A percentile compares a stretch with the other conserved stretches of the same genome.
Evolutionary conservation across 2,888 invertebrate species (phyloP).

Genomic region (Tuta absoluta): DNA sequence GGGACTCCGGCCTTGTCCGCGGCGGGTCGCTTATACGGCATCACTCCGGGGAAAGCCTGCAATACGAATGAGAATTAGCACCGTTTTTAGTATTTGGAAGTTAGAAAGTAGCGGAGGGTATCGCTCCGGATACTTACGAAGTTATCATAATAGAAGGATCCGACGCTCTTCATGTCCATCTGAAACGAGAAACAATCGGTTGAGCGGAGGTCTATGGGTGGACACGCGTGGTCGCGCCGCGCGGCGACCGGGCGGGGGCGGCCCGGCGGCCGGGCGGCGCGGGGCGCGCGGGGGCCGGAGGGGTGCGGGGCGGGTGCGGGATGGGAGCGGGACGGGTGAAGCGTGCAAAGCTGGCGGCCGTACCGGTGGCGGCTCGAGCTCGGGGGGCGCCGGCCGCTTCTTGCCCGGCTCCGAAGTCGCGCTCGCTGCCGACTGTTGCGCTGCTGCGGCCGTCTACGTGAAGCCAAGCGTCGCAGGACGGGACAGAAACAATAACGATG

Average conservation of each 20-base stretch:
- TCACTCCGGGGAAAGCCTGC: slow-evolving; percentile 97
- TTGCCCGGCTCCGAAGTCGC: slow-evolving; percentile 91
- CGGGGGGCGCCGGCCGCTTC: slow-evolving; percentile 92
- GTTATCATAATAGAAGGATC: slow-evolving; percentile 97
- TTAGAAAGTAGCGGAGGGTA: no score
- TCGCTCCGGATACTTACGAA: slow-evolving; percentile 88
- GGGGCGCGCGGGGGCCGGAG: slow-evolving; percentile 53
- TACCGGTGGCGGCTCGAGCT: slow-evolving; percentile 92
- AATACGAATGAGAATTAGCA: slow-evolving; percentile 36
- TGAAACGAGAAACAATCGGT: slow-evolving; percentile 84
- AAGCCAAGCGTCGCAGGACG: slow-evolving; percentile 81
- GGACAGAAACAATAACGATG: slow-evolving; percentile 81
- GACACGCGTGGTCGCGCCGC: slow-evolving; percentile 44
- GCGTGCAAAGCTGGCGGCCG: slow-evolving; percentile 87
- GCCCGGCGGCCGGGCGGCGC: slow-evolving; percentile 46
- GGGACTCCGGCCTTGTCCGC: slow-evolving; percentile 98
- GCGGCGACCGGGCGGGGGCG: slow-evolving; percentile 52
- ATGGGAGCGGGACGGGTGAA: slow-evolving; percentile 60
- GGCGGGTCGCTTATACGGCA: slow-evolving; percentile 97
- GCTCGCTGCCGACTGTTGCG: slow-evolving; percentile 85
- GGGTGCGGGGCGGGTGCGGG: slow-evolving; percentile 54
- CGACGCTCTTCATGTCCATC: slow-evolving; percentile 98
- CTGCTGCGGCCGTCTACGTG: slow-evolving; percentile 80
- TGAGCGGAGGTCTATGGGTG: slow-evolving; percentile 56
- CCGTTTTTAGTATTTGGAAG: not conserved